These are phyloP conservation scores for Oncorhynchus gorbuscha DNA, from an alignment of 2,113 vertebrate genomes.

Conservation along the genomic window DNA sequence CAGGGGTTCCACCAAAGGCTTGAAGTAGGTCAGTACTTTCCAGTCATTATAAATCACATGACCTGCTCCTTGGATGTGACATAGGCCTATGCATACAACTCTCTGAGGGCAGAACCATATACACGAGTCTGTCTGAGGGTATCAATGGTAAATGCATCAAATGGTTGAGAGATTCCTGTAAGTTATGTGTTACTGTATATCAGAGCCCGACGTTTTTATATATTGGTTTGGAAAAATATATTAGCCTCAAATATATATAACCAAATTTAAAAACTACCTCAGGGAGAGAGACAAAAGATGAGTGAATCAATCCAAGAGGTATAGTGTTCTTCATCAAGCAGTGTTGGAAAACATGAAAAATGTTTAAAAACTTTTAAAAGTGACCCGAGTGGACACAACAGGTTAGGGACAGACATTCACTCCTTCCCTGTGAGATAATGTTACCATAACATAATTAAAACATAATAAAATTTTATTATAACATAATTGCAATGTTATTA, in stretches of 20 bases:
- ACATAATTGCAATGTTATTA: slow-evolving; percentile 11
- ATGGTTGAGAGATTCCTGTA: not conserved
- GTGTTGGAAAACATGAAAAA: slow-evolving; percentile 70
- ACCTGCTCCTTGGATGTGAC: not conserved
- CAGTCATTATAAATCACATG: not conserved
- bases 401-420: not conserved
- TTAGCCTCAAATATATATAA: not conserved
- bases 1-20: not conserved
- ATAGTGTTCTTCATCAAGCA: slow-evolving; percentile 72
- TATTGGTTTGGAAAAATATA: slow-evolving; percentile 57
- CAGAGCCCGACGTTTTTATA: slow-evolving; percentile 16
- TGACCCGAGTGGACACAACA: not conserved
- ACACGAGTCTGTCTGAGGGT: not conserved
- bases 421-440: too few relatives aligned
- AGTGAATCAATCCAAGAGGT: slow-evolving; percentile 37
- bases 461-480: not conserved
- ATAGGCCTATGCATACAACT: slow-evolving; percentile 1
- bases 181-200: not conserved
- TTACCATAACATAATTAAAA: not conserved
- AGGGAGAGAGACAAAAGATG: slow-evolving; percentile 26
- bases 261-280: not conserved
- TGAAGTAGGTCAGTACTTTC: slow-evolving; percentile 15
- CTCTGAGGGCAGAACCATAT: not conserved
- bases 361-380: slow-evolving; percentile 11
- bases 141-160: not conserved